Evolutionary conservation across 2,113 vertebrate genomes (phyloP).

Genomic region (Antennarius striatus): DNA sequence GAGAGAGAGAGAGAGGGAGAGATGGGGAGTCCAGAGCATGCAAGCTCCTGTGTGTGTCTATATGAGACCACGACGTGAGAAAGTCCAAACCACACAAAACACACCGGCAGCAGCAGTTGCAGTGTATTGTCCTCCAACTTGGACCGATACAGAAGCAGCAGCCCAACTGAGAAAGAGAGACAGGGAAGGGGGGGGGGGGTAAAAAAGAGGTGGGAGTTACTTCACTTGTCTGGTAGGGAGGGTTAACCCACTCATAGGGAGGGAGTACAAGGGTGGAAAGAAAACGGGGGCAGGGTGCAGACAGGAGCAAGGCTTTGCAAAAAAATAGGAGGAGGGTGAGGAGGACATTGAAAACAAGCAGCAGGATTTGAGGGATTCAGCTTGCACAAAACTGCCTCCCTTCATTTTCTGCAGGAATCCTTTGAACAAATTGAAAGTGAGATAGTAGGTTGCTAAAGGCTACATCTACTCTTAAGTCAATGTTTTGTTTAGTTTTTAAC

Average conservation of each 20-base stretch:
- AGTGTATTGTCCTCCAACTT: conserved; percentile 68
- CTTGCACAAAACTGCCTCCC: conserved; percentile 24
- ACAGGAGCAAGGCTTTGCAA: conserved; percentile 56
- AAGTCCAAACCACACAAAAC: conserved; percentile 65
- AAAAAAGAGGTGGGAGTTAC: conserved; percentile 60
- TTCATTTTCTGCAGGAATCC: conserved; percentile 13
- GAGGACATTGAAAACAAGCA: conserved; percentile 63
- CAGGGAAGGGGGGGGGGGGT: conserved; percentile 47
- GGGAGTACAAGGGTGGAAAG: conserved; percentile 57
- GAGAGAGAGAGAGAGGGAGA: too few species aligned
- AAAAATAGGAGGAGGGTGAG: conserved; percentile 45
- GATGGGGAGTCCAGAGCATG: too few species aligned
- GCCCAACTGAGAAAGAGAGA: conserved; percentile 70
- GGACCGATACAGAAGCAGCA: conserved; percentile 69
- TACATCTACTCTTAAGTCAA: neutral
- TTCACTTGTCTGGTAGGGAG: conserved; percentile 57
- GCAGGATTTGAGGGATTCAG: conserved; percentile 32
- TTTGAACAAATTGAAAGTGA: neutral
- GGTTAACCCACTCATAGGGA: conserved; percentile 35
- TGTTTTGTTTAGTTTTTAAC: neutral
- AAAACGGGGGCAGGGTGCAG: conserved; percentile 66
- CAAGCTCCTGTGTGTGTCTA: conserved; percentile 22
- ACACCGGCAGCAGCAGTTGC: conserved; percentile 54
- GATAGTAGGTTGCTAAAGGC: neutral
- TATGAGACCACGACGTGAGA: conserved; percentile 53